A percentile compares a stretch with the other conserved stretches of the same genome.
Conservation (phyloP, 2,797 vertebrate species). For the Alouatta caraya region DNA sequence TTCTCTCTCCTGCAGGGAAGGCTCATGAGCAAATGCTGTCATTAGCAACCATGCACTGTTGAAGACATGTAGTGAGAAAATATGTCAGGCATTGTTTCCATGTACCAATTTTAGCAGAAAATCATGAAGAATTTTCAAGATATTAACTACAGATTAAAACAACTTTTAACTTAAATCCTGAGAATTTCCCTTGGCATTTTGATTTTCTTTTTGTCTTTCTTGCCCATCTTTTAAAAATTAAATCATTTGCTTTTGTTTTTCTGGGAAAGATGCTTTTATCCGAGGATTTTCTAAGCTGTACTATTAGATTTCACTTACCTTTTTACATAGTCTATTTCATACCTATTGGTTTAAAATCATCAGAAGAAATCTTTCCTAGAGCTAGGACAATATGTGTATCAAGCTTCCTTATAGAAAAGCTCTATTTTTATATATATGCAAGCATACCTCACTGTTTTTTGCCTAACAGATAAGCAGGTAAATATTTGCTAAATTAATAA, state of each 20-base stretch:
- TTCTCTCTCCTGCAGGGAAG: slow-evolving; percentile 63
- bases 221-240: slow-evolving; percentile 18
- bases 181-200: slow-evolving; percentile 19
- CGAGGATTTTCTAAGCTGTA: slow-evolving; percentile 25
- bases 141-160: slow-evolving; percentile 5
- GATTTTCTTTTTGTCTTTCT: slow-evolving; percentile 54
- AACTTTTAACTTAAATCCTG: background rate
- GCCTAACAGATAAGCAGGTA: background rate
- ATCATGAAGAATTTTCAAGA: background rate
- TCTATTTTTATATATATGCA: background rate
- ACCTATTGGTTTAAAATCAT: slow-evolving; percentile 78
- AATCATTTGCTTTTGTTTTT: slow-evolving; percentile 51
- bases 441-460: background rate
- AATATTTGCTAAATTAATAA: slow-evolving; percentile 14
- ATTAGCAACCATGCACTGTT: slow-evolving; percentile 55
- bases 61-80: slow-evolving; percentile 30
- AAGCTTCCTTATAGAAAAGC: background rate
- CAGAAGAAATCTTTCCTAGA: slow-evolving; percentile 69
- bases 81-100: slow-evolving; percentile 45
- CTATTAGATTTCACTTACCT: slow-evolving; percentile 14
- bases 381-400: background rate
- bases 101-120: slow-evolving; percentile 22
- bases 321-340: slow-evolving; percentile 62
- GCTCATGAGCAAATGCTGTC: slow-evolving; percentile 66
- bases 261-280: slow-evolving; percentile 31